A percentile compares a stretch with the other conserved stretches of the same genome.
phyloP scores from a whole-genome alignment of 2,888 invertebrate species.

The Mamestra brassicae region DNA sequence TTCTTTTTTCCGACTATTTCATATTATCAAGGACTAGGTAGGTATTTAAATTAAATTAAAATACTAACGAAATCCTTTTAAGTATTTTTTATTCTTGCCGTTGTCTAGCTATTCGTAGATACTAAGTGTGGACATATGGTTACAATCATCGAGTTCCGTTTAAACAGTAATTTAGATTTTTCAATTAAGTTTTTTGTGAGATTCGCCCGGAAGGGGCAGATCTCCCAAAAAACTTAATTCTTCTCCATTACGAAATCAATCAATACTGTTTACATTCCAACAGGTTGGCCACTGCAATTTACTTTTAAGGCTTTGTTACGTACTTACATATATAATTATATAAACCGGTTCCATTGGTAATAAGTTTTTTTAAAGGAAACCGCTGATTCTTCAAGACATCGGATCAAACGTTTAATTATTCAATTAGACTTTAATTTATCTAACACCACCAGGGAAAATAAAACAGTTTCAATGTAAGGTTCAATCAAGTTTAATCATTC shows the following conservation, averaged over 20 bases:
- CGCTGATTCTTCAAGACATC: not conserved
- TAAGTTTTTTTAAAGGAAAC: not conserved
- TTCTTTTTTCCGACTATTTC: not conserved
- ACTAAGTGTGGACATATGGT: not conserved
- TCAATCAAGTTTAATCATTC: conserved; percentile 88
- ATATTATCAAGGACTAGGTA: not conserved
- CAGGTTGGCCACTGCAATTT: conserved; percentile 15
- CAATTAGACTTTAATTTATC: not conserved
- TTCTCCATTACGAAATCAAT: conserved; percentile 9
- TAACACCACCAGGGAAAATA: conserved; percentile 64
- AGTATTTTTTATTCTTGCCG: conserved; percentile 10
- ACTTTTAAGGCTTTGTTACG: not conserved
- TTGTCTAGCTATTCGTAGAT: conserved; percentile 13
- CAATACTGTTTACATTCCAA: conserved; percentile 24
- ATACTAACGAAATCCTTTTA: not conserved
- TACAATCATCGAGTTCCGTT: conserved; percentile 8
- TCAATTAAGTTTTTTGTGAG: conserved; percentile 26
- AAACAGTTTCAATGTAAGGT: conserved; percentile 76
- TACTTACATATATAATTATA: not conserved
- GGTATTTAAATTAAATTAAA: not conserved
- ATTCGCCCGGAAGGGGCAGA: not conserved
- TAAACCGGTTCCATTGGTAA: not conserved
- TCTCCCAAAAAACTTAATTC: not conserved
- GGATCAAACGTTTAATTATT: conserved; percentile 1
- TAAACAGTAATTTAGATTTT: conserved; percentile 24